A percentile compares a stretch with the other conserved stretches of the same genome.
phyloP scores from a whole-genome alignment of 2,113 vertebrate species.

The Gymnarchus niloticus region DNA sequence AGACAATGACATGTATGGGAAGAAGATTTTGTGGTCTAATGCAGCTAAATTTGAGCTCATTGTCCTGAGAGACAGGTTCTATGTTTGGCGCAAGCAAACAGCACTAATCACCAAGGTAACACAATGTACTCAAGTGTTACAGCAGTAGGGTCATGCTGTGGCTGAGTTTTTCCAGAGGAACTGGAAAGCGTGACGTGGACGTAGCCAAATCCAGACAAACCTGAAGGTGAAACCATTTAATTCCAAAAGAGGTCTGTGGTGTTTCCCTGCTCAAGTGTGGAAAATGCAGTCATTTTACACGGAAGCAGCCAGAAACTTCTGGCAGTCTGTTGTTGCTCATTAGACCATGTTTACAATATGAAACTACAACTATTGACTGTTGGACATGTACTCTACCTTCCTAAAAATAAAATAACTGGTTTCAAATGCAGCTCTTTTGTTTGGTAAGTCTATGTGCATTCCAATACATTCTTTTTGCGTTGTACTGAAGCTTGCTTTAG shows the following conservation, averaged over 20 bases:
- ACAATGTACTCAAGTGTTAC: not conserved
- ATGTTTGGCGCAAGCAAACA: constrained; percentile 2
- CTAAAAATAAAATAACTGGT: not conserved
- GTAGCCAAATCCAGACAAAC: not conserved
- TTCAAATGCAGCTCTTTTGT: not conserved
- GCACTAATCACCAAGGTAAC: not conserved
- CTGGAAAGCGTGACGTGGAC: not conserved
- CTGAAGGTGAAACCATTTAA: not conserved
- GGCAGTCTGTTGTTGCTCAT: not conserved
- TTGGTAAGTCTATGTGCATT: no score
- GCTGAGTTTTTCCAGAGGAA: not conserved
- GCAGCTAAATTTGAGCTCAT: not conserved
- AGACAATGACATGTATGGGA: not conserved
- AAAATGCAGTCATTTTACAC: not conserved
- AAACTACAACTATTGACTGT: not conserved
- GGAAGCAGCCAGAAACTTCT: not conserved
- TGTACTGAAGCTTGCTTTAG: not conserved
- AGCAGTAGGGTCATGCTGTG: not conserved
- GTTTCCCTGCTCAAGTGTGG: not conserved
- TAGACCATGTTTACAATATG: not conserved
- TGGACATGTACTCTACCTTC: not conserved
- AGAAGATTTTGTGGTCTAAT: not conserved
- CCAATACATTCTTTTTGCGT: no score
- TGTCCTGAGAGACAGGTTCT: not conserved
- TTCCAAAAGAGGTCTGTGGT: not conserved